phyloP scores from a whole-genome alignment of 1,140 invertebrate species.

The Temnothorax nylanderi region DNA sequence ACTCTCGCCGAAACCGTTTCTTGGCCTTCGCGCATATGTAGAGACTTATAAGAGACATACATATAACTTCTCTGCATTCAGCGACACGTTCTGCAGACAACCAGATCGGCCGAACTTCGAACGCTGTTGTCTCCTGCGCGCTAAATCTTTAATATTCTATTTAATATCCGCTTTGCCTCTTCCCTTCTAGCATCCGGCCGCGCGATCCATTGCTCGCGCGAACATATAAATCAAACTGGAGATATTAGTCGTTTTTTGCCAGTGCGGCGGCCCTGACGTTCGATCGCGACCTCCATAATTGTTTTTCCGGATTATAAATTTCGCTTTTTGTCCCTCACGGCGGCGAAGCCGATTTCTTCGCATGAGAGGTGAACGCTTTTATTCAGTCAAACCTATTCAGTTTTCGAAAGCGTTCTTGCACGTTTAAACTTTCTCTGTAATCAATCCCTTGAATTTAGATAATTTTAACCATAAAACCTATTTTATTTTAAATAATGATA shows the following conservation, averaged over 20 bases:
- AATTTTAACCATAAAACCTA: not conserved
- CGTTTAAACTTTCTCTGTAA: not conserved
- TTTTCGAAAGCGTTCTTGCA: not conserved
- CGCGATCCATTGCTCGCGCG: constrained; percentile 43
- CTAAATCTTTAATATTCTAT: constrained; percentile 81
- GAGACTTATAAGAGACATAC: constrained; percentile 7
- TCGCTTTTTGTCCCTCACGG: constrained; percentile 68
- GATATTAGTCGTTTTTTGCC: constrained; percentile 81
- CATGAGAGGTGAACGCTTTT: constrained; percentile 27
- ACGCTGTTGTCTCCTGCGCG: constrained; percentile 67
- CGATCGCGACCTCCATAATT: constrained; percentile 75
- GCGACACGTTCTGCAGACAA: constrained; percentile 4
- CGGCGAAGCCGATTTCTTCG: constrained; percentile 13
- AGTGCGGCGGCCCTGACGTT: constrained; percentile 59
- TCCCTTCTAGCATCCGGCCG: not conserved
- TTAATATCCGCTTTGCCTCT: constrained; percentile 75
- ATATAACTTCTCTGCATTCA: constrained; percentile 44
- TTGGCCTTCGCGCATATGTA: constrained; percentile 40
- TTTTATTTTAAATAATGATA: too few species aligned
- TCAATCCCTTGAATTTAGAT: not conserved
- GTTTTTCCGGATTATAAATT: constrained; percentile 83
- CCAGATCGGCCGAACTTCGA: constrained; percentile 17
- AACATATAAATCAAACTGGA: constrained; percentile 78
- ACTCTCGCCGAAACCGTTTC: constrained; percentile 36
- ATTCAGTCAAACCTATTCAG: not conserved